Evolutionary conservation across 2,888 invertebrate species (phyloP).

Genomic region (Brachyopa scutellaris): DNA sequence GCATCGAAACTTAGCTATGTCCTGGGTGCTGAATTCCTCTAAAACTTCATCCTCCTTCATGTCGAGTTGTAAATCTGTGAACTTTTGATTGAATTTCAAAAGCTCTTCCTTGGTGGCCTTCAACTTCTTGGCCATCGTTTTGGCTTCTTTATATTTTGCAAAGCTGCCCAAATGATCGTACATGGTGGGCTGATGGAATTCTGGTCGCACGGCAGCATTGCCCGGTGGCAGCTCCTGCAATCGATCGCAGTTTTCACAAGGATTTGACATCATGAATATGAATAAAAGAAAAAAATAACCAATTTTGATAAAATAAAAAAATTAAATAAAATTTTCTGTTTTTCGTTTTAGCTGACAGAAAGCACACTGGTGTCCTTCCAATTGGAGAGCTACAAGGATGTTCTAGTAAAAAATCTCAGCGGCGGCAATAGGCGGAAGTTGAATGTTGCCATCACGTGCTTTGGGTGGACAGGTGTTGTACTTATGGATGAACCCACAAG

Average conservation of each 20-base stretch:
- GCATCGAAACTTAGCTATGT: constrained; percentile 70
- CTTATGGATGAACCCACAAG: constrained; percentile 90
- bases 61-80: constrained; percentile 73
- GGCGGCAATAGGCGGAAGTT: constrained; percentile 91
- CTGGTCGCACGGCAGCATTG: constrained; percentile 73
- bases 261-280: constrained; percentile 62
- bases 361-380: constrained; percentile 79
- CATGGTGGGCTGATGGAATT: constrained; percentile 75
- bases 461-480: constrained; percentile 87
- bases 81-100: constrained; percentile 74
- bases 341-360: constrained; percentile 75
- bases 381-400: constrained; percentile 79
- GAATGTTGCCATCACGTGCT: constrained; percentile 89
- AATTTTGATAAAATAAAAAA: constrained; percentile 25
- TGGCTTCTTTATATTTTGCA: constrained; percentile 74
- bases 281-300: constrained; percentile 46
- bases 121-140: constrained; percentile 65
- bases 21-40: constrained; percentile 73
- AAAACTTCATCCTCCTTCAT: constrained; percentile 61
- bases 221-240: constrained; percentile 69
- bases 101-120: constrained; percentile 71
- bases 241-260: constrained; percentile 75
- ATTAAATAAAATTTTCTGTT: constrained; percentile 48
- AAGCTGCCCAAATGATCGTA: constrained; percentile 76
- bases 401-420: constrained; percentile 80